Conservation (phyloP, 2,797 vertebrate species). For the Hypotaenidia okinawae region DNA sequence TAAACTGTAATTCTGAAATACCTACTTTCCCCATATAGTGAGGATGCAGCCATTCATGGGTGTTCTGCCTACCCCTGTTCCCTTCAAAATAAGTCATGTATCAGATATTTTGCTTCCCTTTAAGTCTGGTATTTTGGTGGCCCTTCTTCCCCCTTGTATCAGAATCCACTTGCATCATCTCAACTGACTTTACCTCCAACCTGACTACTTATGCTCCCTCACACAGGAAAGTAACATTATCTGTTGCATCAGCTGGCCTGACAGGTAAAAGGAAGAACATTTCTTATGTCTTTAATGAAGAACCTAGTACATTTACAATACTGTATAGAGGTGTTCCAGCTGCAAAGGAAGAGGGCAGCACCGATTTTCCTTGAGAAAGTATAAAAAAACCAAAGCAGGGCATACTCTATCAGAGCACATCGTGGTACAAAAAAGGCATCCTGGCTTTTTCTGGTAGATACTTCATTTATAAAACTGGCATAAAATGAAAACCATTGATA, state of each 20-base stretch:
- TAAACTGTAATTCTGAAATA: neutral
- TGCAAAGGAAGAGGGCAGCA: neutral
- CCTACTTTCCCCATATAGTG: neutral
- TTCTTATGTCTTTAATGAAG: neutral
- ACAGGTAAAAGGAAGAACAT: neutral
- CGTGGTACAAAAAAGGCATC: neutral
- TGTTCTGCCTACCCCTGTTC: neutral
- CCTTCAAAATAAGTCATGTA: neutral
- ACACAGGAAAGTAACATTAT: neutral
- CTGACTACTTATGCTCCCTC: neutral
- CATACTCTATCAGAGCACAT: neutral
- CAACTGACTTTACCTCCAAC: neutral
- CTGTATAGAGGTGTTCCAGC: neutral
- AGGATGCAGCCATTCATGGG: neutral
- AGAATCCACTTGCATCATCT: neutral
- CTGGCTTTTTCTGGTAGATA: neutral
- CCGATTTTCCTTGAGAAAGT: neutral
- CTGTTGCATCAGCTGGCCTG: neutral
- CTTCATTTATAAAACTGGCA: neutral
- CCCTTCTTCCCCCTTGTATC: neutral
- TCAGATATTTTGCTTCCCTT: neutral
- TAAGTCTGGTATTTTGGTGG: neutral
- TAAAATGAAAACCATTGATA: neutral
- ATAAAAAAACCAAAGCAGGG: neutral
- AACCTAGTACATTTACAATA: neutral